These are phyloP conservation scores for Hoplodrina blanda DNA, from an alignment of 2,888 invertebrate species.

Conservation along the genomic window DNA sequence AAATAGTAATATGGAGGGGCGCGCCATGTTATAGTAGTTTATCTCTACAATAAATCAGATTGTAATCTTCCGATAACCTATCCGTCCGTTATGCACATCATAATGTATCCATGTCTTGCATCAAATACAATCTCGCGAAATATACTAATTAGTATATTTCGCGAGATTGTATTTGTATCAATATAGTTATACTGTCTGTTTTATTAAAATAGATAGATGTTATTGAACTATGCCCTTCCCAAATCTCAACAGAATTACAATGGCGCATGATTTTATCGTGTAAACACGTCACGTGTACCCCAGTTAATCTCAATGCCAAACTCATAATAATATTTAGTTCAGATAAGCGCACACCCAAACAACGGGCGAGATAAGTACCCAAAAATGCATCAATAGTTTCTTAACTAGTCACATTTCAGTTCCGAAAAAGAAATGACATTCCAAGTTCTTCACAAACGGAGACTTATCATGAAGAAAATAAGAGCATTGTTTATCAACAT, in stretches of 20 bases:
- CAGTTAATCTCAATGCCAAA: conserved; percentile 13
- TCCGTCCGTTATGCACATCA: too few relatives aligned
- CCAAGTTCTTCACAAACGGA: conserved; percentile 4
- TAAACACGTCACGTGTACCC: background rate
- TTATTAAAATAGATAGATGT: too few relatives aligned
- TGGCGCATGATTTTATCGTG: background rate
- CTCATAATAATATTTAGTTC: background rate
- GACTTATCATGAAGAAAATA: conserved; percentile 20
- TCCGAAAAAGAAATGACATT: conserved; percentile 51
- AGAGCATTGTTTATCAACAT: conserved; percentile 42
- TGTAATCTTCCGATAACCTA: too few relatives aligned
- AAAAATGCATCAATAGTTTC: conserved; percentile 34
- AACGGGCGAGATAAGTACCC: conserved; percentile 10
- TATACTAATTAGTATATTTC: too few relatives aligned
- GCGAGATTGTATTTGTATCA: too few relatives aligned
- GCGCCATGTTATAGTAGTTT: too few relatives aligned
- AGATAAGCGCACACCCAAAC: conserved; percentile 15
- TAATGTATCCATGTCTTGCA: background rate
- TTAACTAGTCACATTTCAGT: conserved; percentile 44
- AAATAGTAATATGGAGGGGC: too few relatives aligned
- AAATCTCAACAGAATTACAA: background rate
- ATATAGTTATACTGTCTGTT: too few relatives aligned
- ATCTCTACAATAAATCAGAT: too few relatives aligned
- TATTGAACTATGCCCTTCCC: too few relatives aligned
- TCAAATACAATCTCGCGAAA: background rate